Evolutionary conservation across 2,888 invertebrate species (phyloP).

Genomic region (Antheraea assamensis): DNA sequence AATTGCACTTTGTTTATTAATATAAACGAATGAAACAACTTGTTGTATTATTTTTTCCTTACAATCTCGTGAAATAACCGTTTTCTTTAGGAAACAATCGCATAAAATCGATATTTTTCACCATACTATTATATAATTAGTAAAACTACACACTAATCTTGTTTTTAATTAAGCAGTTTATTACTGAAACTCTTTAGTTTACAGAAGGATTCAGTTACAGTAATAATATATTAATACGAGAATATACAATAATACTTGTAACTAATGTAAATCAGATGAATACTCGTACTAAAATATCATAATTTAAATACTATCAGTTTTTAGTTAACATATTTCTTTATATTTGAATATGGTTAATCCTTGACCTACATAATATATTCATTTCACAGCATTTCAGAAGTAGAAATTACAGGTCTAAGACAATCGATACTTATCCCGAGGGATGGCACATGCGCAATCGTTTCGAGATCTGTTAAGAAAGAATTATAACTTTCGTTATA

Average conservation of each 20-base stretch:
- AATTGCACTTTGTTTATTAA: conserved; percentile 83
- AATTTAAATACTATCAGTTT: background rate
- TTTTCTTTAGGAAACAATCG: background rate
- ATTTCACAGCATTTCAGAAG: background rate
- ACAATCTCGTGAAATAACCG: background rate
- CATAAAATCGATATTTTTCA: background rate
- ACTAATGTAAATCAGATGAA: background rate
- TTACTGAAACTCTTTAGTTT: background rate
- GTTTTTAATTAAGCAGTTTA: background rate
- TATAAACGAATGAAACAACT: conserved; percentile 79
- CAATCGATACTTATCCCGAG: conserved; percentile 78
- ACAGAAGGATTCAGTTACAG: background rate
- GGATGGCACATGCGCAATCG: conserved; percentile 77
- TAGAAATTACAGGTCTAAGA: conserved; percentile 41
- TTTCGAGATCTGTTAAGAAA: conserved; percentile 29
- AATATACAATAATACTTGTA: background rate
- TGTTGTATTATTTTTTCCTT: conserved; percentile 47
- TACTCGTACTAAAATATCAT: background rate
- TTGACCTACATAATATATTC: background rate
- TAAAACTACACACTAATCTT: background rate
- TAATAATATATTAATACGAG: no score
- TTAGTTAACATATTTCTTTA: background rate
- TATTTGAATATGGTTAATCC: background rate
- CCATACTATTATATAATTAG: background rate
- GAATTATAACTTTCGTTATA: conserved; percentile 8